Percentiles rank a stretch among this genome's conserved stretches.
Conservation (phyloP, 2,888 invertebrate species). For the Macrophya alboannulata region DNA sequence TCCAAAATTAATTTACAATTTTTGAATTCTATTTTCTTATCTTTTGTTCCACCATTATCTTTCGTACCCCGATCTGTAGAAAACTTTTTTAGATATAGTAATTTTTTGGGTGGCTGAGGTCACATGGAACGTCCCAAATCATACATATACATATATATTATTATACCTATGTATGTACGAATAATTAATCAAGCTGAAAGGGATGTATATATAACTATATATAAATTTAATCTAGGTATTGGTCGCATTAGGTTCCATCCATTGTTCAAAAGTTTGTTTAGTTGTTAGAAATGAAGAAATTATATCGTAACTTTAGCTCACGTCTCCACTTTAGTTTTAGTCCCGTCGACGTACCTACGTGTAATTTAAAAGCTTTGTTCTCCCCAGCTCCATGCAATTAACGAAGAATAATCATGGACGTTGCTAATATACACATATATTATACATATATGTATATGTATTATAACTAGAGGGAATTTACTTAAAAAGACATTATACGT, state of each 20-base stretch:
- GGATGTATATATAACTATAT: no score
- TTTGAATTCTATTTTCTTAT: no score
- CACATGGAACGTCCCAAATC: no score
- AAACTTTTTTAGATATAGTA: no score
- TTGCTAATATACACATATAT: no score
- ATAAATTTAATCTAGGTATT: not conserved
- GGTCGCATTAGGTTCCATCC: not conserved
- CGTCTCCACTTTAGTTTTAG: not conserved
- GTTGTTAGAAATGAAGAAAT: not conserved
- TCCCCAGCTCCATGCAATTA: not conserved
- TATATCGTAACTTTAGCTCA: not conserved
- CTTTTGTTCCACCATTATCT: no score
- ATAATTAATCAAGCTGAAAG: not conserved
- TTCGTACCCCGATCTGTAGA: no score
- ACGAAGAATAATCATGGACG: not conserved
- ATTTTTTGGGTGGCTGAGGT: no score
- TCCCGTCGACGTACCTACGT: not conserved
- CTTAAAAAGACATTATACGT: no score
- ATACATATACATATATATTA: no score
- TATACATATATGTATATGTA: no score
- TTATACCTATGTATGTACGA: not conserved
- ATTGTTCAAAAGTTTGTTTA: not conserved
- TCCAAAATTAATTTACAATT: no score
- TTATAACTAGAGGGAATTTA: not conserved
- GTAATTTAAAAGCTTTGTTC: not conserved